Evolutionary conservation across 2,888 invertebrate genomes (phyloP).

Genomic region (Camponotus fellah): DNA sequence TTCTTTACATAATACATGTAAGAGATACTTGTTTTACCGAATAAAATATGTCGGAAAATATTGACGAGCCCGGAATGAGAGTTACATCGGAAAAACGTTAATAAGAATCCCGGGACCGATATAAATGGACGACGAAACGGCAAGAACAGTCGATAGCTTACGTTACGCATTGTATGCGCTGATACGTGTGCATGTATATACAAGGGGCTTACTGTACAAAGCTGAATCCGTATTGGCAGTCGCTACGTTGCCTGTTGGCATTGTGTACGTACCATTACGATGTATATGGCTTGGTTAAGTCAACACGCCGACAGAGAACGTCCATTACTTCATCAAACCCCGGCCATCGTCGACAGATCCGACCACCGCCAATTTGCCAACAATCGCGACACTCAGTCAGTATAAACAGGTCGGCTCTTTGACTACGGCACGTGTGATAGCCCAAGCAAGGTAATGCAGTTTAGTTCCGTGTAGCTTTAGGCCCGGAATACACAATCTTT

Average conservation of each 20-base stretch:
- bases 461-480: conserved; percentile 1
- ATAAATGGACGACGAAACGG: not conserved
- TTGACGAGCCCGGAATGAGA: not conserved
- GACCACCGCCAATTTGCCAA: conserved; percentile 81
- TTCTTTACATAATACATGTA: not conserved
- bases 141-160: conserved; percentile 32
- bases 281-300: conserved; percentile 75
- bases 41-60: not conserved
- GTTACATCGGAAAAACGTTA: not conserved
- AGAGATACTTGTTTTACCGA: not conserved
- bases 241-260: conserved; percentile 55
- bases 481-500: not conserved
- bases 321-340: conserved; percentile 85
- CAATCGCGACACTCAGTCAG: conserved; percentile 73
- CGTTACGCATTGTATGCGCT: conserved; percentile 10
- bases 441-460: conserved; percentile 30
- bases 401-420: conserved; percentile 76
- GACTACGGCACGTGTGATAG: conserved; percentile 68
- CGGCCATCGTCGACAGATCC: conserved; percentile 80
- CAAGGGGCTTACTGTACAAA: conserved; percentile 55
- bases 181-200: conserved; percentile 37
- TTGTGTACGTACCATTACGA: conserved; percentile 70
- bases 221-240: conserved; percentile 66
- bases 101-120: too few relatives aligned
- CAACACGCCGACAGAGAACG: conserved; percentile 84